These are phyloP conservation scores for Nemotelus pantherinus DNA, from an alignment of 2,888 invertebrate genomes.

Conservation along the genomic window DNA sequence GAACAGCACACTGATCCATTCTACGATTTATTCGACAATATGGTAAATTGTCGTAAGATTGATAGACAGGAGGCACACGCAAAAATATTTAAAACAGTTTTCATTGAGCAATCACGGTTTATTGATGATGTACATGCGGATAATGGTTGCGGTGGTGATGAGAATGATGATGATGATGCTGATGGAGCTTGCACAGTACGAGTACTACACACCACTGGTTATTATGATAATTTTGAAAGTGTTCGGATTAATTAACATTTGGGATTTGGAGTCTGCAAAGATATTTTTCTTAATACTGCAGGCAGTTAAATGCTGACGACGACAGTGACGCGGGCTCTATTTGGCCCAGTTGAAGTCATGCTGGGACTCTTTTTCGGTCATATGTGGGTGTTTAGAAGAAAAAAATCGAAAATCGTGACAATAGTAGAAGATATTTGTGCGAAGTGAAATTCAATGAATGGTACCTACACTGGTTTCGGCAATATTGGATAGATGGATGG, in stretches of 20 bases:
- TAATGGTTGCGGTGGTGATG: conserved; percentile 4
- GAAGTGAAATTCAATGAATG: background rate
- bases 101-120: conserved; percentile 33
- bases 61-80: conserved; percentile 29
- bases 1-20: background rate
- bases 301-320: background rate
- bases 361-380: background rate
- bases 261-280: background rate
- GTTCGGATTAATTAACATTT: conserved; percentile 45
- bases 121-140: conserved; percentile 11
- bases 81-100: conserved; percentile 23
- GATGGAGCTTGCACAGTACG: background rate
- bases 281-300: background rate
- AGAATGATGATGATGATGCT: background rate
- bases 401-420: conserved; percentile 32
- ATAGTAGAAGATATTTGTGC: conserved; percentile 14
- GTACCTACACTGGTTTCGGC: background rate
- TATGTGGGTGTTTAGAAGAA: conserved; percentile 13
- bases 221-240: conserved; percentile 40
- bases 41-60: conserved; percentile 33
- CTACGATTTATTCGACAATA: background rate
- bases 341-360: conserved; percentile 27
- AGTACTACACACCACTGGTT: conserved; percentile 8
- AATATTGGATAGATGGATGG: background rate
- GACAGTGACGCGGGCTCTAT: background rate